Evolutionary conservation across 2,797 vertebrate species (phyloP), one percentile per base, ranked within the genome.

Genomic region (Staurois parvus): DNA sequence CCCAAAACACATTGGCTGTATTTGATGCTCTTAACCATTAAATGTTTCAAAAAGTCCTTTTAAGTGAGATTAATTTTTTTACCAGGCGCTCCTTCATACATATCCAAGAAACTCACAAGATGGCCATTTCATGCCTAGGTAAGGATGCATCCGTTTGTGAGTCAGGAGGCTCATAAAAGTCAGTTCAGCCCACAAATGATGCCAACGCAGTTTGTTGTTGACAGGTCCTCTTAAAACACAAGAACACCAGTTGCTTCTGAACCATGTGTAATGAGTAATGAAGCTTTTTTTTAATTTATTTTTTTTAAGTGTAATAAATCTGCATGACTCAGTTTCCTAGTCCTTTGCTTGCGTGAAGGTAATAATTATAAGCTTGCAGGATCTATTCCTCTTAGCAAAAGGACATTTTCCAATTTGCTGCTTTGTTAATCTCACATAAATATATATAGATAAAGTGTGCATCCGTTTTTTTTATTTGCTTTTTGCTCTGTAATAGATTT

Each of bases 401-500:
- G 81, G 76, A 76, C 72, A 83, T 83, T 76, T 67, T 76, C 11
- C 56, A 79, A 79, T 79, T 66, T 73, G 84, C 74, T 85, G 76
- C 40, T 73, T 74, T 79, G 62, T 78, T 84, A 76, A 84, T 76
- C 45, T 78, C 67, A 10, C 45, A 84, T 77, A 84, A 56, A 78
- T 79, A 85, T 24, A 77, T 72, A 79, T 72, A 84, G 28, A 83
- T 75, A 83, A 68, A 76, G 72, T n/a, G 69, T 37, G 34, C 68
- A 30, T 72, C 78, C 72, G 59, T 85, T 85, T 79, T 45, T 48
- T 80, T 79, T 85, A 67, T 73, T 79, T 79, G 37, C 52, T 69
- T 79, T 79, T 85, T 73, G 32, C 77, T 69, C 19, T 37, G 26
- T 52, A 80, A 85, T 85, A 80, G 84, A 85, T 80, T 80, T 68